These are phyloP conservation scores for Platycnemis pennipes DNA, from an alignment of 2,888 invertebrate species.

Conservation along the genomic window DNA sequence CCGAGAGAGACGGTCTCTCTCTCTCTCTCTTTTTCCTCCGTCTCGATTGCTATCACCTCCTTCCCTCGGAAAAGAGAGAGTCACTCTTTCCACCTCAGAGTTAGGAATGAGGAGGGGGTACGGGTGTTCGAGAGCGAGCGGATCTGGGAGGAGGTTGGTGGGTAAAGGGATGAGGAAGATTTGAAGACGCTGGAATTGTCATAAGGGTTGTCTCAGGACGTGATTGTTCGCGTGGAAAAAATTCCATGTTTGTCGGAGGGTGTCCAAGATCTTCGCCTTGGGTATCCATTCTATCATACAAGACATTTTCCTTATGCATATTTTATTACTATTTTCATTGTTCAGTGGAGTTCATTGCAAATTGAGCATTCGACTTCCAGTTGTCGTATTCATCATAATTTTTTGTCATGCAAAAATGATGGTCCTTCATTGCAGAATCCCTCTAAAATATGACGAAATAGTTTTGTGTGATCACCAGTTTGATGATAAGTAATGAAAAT, in stretches of 20 bases:
- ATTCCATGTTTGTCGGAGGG: not conserved
- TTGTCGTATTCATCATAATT: too few relatives aligned
- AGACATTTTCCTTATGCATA: too few relatives aligned
- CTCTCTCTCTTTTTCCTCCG: not conserved
- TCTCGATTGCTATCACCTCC: slow-evolving; percentile 60
- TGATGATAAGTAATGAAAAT: too few relatives aligned
- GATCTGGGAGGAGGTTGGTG: not conserved
- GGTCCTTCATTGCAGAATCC: too few relatives aligned
- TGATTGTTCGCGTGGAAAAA: not conserved
- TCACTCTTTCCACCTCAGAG: slow-evolving; percentile 1
- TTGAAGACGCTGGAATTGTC: not conserved
- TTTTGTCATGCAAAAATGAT: too few relatives aligned
- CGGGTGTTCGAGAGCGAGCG: not conserved
- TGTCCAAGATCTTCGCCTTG: not conserved
- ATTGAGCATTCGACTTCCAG: too few relatives aligned
- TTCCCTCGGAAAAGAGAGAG: not conserved
- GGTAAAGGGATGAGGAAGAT: not conserved
- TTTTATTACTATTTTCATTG: too few relatives aligned
- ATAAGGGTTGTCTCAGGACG: not conserved
- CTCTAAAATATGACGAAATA: too few relatives aligned
- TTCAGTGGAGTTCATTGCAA: too few relatives aligned
- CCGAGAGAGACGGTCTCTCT: not conserved
- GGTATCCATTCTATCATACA: too few relatives aligned
- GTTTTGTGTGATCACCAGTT: too few relatives aligned
- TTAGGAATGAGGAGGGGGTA: too few relatives aligned